Evolutionary conservation across 1,140 invertebrate genomes (phyloP).

Genomic region (Drosophila ogumai): DNA sequence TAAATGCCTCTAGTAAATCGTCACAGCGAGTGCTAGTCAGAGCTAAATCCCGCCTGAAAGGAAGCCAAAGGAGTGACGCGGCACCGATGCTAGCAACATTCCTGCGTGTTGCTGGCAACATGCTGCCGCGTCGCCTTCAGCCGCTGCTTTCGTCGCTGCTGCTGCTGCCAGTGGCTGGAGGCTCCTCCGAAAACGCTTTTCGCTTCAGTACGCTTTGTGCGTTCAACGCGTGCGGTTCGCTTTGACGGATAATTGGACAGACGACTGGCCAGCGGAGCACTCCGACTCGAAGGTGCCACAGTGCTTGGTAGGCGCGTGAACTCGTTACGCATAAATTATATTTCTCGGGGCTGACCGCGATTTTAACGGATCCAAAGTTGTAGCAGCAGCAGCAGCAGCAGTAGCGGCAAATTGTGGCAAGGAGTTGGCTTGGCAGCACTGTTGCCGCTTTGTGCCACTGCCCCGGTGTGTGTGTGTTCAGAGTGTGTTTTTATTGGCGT

Average conservation of each 20-base stretch:
- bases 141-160: constrained; percentile 12
- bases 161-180: constrained; percentile 34
- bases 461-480: constrained; percentile 16
- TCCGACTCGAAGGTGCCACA: constrained; percentile 55
- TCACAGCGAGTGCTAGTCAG: background rate
- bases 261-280: constrained; percentile 12
- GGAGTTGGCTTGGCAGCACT: constrained; percentile 52
- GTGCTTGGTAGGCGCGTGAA: constrained; percentile 77
- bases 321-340: constrained; percentile 81
- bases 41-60: background rate
- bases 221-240: constrained; percentile 79
- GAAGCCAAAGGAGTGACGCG: constrained; percentile 30
- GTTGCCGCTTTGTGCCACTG: constrained; percentile 56
- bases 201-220: constrained; percentile 83
- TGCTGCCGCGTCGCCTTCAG: constrained; percentile 20
- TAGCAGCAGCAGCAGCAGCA: constrained; percentile 38
- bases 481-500: constrained; percentile 78
- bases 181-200: constrained; percentile 73
- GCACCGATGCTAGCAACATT: constrained; percentile 31
- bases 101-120: constrained; percentile 34
- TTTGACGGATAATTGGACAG: constrained; percentile 45
- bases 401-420: constrained; percentile 31
- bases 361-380: constrained; percentile 65
- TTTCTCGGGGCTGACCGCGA: constrained; percentile 64
- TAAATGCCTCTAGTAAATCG: background rate